Evolutionary conservation across 2,113 vertebrate species (phyloP), one percentile per base, ranked within the genome.

Genomic region (Dunckerocampus dactyliophorus): DNA sequence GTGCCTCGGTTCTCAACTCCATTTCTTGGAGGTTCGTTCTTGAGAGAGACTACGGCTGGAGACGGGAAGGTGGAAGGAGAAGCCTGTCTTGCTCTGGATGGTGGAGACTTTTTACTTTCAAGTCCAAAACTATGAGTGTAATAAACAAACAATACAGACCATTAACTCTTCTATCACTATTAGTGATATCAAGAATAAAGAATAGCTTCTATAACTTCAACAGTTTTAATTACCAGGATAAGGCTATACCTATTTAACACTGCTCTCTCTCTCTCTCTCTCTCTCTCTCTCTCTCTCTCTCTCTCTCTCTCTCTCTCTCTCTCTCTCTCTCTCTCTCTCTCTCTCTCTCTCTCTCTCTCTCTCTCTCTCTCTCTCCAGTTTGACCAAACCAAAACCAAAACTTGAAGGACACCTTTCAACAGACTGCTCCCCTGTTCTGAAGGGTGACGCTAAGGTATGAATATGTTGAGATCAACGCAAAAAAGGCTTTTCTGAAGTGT

Each of bases 61-160:
- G 89, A 89, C 61, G 71, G 63, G 69, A 86, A 87, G 47, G 82
- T 65, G 65, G 89, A 53, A 57, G 90, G 91, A 0, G 89, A 74
- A 21, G 88, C 84, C 65, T 46, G 22, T 47, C 22, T 59, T 28
- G 15, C 21, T 22, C 10, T 21, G 16, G 57, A 17, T 47, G 22
- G 43, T 14, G 57, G 57, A 31, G 47, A 86, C 73, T 65, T 87
- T 46, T 61, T 80, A 48, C 85, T 88, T 48, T 94, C 92, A 59
- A 85, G 76, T 14, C 65, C 85, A 63, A 88, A 76, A 87, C 93
- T 94, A 59, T 12, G 43, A 70, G 63, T 43, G 17, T 9, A 61
- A 55, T 6, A 55, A 14, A 39, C 4, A 54, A 13, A 64, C 3
- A 21, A 13, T 8, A 64, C 4, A 22, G 59, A 69, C 16, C 17